A percentile compares a stretch with the other conserved stretches of the same genome.
Conservation (phyloP, 2,888 invertebrate genomes). For the Nephrotoma appendiculata region DNA sequence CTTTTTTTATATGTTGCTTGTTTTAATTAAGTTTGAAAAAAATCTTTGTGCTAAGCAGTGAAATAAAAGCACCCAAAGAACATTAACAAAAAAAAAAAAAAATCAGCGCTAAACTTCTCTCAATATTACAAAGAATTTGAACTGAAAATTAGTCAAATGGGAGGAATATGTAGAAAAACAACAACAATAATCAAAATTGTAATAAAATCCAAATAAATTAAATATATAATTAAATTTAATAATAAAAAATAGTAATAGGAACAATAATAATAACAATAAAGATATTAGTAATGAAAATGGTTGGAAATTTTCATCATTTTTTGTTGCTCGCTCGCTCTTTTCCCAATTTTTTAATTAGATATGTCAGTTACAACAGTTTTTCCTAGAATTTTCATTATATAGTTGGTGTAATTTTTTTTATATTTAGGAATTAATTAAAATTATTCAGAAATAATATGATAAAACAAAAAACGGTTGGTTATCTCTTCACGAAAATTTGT, state of each 20-base stretch:
- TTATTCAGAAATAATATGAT: background rate
- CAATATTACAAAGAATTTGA: background rate
- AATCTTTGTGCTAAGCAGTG: too few species aligned
- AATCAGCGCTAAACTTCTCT: background rate
- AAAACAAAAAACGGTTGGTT: background rate
- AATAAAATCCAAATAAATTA: background rate
- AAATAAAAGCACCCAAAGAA: background rate
- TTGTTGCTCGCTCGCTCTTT: background rate
- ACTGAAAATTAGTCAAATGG: background rate
- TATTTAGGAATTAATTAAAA: background rate
- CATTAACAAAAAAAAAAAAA: background rate
- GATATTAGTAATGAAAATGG: background rate
- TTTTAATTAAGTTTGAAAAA: too few species aligned
- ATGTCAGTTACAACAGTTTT: background rate
- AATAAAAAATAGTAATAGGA: background rate
- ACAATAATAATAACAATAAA: background rate
- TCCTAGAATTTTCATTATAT: background rate
- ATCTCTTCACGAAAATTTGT: background rate
- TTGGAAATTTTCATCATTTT: background rate
- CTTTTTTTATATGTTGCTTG: background rate
- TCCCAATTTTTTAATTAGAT: background rate
- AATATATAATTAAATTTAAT: background rate
- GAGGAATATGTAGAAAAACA: background rate
- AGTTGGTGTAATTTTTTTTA: background rate
- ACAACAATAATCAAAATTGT: background rate